Conservation (phyloP, 1,140 invertebrate species). For the Macrobrachium nipponense region DNA sequence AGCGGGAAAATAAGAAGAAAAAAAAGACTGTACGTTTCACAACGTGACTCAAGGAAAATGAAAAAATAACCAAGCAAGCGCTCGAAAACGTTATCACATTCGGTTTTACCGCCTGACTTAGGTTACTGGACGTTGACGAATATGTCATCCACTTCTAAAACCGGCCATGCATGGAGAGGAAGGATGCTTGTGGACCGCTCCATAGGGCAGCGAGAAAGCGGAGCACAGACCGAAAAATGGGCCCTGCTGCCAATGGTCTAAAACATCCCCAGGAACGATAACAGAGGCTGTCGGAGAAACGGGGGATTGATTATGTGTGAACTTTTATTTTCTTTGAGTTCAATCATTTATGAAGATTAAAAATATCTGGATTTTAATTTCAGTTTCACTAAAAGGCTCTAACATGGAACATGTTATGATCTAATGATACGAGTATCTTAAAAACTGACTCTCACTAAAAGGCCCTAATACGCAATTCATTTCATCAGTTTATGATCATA, state of each 20-base stretch:
- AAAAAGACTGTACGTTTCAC: no score
- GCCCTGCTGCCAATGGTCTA: constrained; percentile 82
- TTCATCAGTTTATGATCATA: no score
- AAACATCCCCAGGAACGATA: constrained; percentile 77
- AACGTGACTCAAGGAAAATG: neutral
- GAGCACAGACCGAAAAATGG: constrained; percentile 81
- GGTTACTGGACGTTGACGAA: constrained; percentile 80
- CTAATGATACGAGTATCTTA: no score
- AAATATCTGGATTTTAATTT: no score
- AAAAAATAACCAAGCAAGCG: neutral
- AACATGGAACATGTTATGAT: no score
- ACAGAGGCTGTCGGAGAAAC: constrained; percentile 67
- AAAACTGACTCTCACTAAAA: no score
- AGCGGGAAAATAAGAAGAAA: no score
- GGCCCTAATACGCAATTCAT: no score
- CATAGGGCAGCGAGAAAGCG: constrained; percentile 79
- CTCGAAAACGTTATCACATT: neutral
- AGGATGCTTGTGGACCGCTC: constrained; percentile 84
- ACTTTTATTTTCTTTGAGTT: no score
- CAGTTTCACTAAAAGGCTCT: no score
- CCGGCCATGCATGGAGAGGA: constrained; percentile 85
- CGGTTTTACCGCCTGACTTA: constrained; percentile 44
- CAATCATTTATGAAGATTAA: no score
- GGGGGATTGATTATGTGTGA: no score
- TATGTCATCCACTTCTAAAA: constrained; percentile 84